Evolutionary conservation across 2,797 vertebrate species (phyloP), one percentile per base, ranked within the genome.

Genomic region (Bradypodion pumilum): DNA sequence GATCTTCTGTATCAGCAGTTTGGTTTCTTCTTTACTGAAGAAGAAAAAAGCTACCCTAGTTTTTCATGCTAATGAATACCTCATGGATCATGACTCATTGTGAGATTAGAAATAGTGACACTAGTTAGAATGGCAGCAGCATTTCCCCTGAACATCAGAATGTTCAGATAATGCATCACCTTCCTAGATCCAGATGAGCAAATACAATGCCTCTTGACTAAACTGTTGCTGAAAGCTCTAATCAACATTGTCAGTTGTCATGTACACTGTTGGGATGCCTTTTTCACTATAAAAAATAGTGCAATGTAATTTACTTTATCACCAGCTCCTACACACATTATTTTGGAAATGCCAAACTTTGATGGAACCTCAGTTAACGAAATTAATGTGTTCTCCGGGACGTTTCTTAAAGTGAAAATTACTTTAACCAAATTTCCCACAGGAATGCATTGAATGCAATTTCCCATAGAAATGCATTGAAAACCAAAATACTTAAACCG

Each of bases 1-100:
- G 72, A 69, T 82, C 76, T 85, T 68, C 83, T 83, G 63, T 80
- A 90, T 79, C 89, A 88, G 88, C 82, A 86, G 46, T 77, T 82
- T 83, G 65, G 72, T 68, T 81, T 86, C 82, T 84, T 73, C 68
- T 87, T 77, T 87, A 66, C 78, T 78, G 89, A 84, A 29, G 56
- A 56, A n/a, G n/a, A n/a, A n/a, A 56, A 27, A 79, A 37, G 3
- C 73, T 81, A 77, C 60, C 59, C 60, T 72, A 77, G 16, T 62
- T 85, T 52, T 90, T 84, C 78, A 49, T 15, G 37, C 32, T 90
- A 80, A 85, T 59, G 56, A 76, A 80, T 46, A 68, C 60, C 46
- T 86, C 32, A 29, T 60, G 35, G 81, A 70, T 79, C 66, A 86
- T 84, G 21, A 72, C 37, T 56, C 60, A 6, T 84, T 89, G 81